These are phyloP conservation scores for Catamblyrhynchus diadema DNA, from an alignment of 2,797 vertebrate species.

Conservation along the genomic window DNA sequence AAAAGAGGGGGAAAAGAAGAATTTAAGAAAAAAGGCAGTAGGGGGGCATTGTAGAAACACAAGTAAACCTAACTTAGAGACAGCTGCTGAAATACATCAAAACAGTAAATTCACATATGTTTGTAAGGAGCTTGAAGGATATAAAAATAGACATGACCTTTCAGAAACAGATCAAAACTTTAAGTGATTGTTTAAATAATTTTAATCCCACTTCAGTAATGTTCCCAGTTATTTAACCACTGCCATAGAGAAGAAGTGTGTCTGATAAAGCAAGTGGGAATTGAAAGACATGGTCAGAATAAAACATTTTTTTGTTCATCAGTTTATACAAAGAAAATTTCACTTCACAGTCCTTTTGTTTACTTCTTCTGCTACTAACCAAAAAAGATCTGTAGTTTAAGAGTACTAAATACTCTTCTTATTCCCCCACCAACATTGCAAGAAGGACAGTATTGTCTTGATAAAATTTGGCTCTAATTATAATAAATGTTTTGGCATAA, in stretches of 20 bases:
- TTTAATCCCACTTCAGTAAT: not conserved
- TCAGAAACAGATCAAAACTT: not conserved
- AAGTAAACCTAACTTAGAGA: not conserved
- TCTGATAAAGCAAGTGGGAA: not conserved
- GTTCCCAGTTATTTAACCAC: not conserved
- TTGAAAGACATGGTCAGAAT: not conserved
- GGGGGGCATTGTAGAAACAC: not conserved
- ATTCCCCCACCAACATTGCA: not conserved
- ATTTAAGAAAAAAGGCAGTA: not conserved
- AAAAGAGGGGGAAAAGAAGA: accelerated
- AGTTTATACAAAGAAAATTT: not conserved
- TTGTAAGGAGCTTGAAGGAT: not conserved
- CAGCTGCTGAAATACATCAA: not conserved
- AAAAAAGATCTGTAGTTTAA: not conserved
- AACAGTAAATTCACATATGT: not conserved
- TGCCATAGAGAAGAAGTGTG: not conserved
- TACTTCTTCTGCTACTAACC: not conserved
- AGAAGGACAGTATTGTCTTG: not conserved
- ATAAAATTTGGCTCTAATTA: not conserved
- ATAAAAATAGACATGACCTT: not conserved
- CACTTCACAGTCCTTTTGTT: not conserved
- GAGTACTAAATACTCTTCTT: not conserved
- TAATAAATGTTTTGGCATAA: not conserved
- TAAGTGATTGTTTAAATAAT: not conserved
- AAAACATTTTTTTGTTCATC: not conserved